Conservation (phyloP, 2,797 vertebrate genomes). For the Meda fulgida region DNA sequence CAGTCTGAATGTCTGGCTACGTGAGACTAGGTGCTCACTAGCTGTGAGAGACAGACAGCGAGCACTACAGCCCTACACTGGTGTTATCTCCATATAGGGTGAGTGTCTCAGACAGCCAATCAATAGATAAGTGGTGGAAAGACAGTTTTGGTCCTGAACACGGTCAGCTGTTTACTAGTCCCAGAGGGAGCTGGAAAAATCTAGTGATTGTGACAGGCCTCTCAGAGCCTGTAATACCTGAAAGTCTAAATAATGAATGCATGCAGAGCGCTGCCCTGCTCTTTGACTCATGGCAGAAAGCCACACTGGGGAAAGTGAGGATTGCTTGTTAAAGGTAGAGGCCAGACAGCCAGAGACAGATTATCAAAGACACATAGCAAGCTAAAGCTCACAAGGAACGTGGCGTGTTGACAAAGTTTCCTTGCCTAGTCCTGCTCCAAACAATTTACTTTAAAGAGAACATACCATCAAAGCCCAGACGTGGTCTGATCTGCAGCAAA, state of each 20-base stretch:
- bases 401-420: constrained; percentile 42
- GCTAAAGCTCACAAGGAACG: constrained; percentile 22
- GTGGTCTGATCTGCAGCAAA: neutral
- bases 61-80: neutral
- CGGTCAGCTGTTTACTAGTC: constrained; percentile 39
- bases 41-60: neutral
- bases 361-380: constrained; percentile 48
- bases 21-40: neutral
- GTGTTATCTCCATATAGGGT: neutral
- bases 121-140: constrained; percentile 31
- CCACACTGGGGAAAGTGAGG: constrained; percentile 46
- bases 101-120: constrained; percentile 20
- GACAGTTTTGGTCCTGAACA: constrained; percentile 11
- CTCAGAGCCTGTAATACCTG: constrained; percentile 41
- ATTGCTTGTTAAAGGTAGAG: constrained; percentile 54
- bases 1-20: neutral
- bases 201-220: constrained; percentile 51
- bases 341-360: constrained; percentile 41
- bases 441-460: constrained; percentile 27
- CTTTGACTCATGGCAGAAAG: constrained; percentile 40
- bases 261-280: constrained; percentile 42
- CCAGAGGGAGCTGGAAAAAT: constrained; percentile 32
- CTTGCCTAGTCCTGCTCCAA: neutral
- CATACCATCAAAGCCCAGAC: constrained; percentile 11
- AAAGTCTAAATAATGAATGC: constrained; percentile 56